A percentile compares a stretch with the other conserved stretches of the same genome.
Evolutionary conservation across 2,888 invertebrate genomes (phyloP).

Genomic region (Dexiosoma caninum): DNA sequence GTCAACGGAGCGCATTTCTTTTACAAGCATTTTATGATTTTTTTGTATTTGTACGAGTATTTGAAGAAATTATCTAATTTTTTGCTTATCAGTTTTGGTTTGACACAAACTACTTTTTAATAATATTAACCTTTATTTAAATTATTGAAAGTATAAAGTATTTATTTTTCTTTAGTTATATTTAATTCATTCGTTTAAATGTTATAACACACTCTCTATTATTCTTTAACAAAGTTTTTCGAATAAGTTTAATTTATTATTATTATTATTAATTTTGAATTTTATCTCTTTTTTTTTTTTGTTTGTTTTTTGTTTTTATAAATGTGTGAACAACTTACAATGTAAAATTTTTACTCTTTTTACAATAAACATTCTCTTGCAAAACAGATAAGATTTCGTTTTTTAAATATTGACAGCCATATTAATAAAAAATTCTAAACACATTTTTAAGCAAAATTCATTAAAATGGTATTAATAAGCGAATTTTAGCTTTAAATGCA

Average conservation of each 20-base stretch:
- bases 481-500: too few species aligned
- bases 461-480: too few species aligned
- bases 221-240: background rate
- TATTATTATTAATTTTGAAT: too few species aligned
- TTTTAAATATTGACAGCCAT: too few species aligned
- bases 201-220: conserved; percentile 25
- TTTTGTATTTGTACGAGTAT: conserved; percentile 41
- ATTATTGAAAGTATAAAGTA: conserved; percentile 59
- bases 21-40: conserved; percentile 58
- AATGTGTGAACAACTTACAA: background rate
- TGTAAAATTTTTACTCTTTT: background rate
- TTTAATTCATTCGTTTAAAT: conserved; percentile 48
- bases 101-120: conserved; percentile 30
- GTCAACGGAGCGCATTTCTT: conserved; percentile 64
- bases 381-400: too few species aligned
- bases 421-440: too few species aligned
- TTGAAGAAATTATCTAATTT: conserved; percentile 12
- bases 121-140: conserved; percentile 46
- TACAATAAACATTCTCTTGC: background rate
- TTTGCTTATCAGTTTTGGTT: conserved; percentile 22
- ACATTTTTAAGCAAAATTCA: too few species aligned
- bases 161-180: conserved; percentile 61
- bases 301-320: background rate
- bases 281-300: too few species aligned
- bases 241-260: conserved; percentile 50